Percentiles rank a stretch among this genome's conserved stretches.
Conservation (phyloP, 1,140 invertebrate genomes). For the Polypedilum vanderplanki region DNA sequence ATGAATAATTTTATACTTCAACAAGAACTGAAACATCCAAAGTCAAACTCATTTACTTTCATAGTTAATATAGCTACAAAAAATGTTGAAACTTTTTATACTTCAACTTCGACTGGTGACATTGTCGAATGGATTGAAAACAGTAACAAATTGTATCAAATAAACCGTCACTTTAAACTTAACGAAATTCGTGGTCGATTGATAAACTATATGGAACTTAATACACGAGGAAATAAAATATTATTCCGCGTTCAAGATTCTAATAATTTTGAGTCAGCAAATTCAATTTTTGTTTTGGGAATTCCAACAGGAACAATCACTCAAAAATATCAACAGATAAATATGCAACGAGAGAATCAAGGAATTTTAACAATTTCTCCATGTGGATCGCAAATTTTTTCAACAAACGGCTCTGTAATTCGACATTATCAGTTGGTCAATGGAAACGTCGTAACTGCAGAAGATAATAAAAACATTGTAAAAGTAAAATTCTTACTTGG, state of each 20-base stretch:
- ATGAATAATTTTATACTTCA: neutral
- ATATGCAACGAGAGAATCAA: neutral
- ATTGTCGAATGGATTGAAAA: neutral
- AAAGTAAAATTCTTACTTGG: neutral
- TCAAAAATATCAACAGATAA: neutral
- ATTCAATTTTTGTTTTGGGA: neutral
- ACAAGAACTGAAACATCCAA: neutral
- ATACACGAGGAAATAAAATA: constrained; percentile 1
- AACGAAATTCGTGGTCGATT: neutral
- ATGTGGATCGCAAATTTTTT: neutral
- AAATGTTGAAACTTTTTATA: neutral
- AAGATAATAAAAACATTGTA: neutral
- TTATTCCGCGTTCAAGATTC: neutral
- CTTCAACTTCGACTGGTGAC: neutral
- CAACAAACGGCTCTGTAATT: neutral
- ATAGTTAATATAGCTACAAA: neutral
- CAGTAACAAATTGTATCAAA: neutral
- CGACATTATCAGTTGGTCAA: neutral
- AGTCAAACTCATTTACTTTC: neutral
- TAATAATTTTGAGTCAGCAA: neutral
- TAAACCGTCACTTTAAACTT: neutral
- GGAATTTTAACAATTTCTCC: neutral
- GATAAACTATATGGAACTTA: neutral
- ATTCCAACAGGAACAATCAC: neutral
- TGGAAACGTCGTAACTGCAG: neutral